Evolutionary conservation across 2,888 invertebrate genomes (phyloP), one percentile per base, ranked within the genome.

Genomic region (Acanthococcus lagerstroemiae): DNA sequence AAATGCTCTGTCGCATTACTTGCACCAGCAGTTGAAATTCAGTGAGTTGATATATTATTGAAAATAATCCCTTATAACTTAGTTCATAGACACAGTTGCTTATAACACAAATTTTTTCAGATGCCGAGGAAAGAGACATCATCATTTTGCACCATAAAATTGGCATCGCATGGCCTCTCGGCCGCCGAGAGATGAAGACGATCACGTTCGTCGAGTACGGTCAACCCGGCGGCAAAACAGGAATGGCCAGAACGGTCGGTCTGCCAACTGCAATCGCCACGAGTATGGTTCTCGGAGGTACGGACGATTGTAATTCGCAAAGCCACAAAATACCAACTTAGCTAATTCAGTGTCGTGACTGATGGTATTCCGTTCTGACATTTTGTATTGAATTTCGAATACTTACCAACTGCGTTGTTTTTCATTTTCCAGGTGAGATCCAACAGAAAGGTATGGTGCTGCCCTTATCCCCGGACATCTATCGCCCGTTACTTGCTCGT

Each of bases 201-300:
- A 86, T 91, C 58, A 91, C 88, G 69, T 83, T 97, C 78, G 90
- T 96, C 0, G 87, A 88, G 65, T 94, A 99, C 71, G 97, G 97
- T 0, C 85, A 88, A 69, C 72, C 75, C 12, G 77, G 80, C 19
- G 88, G 89, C 1, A 91, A 92, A 76, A 95, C 96, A 0, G 99
- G 99, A 25, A 99, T 99, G 99, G 89, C 93, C 0, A 84, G 88
- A 73, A 90, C 91, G 7, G 94, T 95, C 7, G 94, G 94, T 22
- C 92, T 85, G 78, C 97, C 88, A 0, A 87, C 95, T 5, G 99
- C 93, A 21, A 97, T 99, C 72, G 95, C 96, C 1, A 86, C 94
- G 1, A 95, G 95, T 78, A 99, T 99, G 99, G 84, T 99, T 68
- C 80, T 99, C 15, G n/a, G 9, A 12, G 27, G 55, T 55, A 55